Evolutionary conservation across 2,797 vertebrate species (phyloP).

Genomic region (Acestrorhynchus altus): DNA sequence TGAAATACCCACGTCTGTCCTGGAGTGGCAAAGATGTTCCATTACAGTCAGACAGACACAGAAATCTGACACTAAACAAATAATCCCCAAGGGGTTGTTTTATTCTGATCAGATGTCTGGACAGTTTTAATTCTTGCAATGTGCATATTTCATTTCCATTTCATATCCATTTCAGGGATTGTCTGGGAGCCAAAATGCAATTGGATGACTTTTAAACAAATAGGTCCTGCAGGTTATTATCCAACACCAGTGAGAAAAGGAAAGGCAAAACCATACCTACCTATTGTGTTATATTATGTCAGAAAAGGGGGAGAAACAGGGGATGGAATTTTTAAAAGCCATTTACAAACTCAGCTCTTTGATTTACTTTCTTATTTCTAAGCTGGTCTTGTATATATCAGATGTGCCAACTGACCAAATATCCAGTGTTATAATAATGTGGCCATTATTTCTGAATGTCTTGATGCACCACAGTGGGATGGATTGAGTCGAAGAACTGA

Average conservation of each 20-base stretch:
- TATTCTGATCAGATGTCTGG: slow-evolving; percentile 2
- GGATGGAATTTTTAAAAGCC: slow-evolving; percentile 7
- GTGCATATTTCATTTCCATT: slow-evolving; percentile 26
- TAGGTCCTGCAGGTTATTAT: not conserved
- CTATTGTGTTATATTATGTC: slow-evolving; percentile 16
- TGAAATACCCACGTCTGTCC: too few relatives aligned
- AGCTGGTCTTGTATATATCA: slow-evolving; percentile 1
- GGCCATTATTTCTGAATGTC: slow-evolving; percentile 7
- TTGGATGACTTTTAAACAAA: slow-evolving; percentile 14
- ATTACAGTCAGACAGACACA: not conserved
- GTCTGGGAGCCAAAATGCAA: slow-evolving; percentile 29
- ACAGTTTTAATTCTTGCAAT: slow-evolving; percentile 5
- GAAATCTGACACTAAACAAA: not conserved
- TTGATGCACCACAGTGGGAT: not conserved
- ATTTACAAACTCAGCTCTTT: not conserved
- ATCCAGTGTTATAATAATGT: slow-evolving; percentile 24
- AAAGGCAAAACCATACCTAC: not conserved
- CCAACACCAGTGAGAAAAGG: not conserved
- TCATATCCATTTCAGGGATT: slow-evolving; percentile 35
- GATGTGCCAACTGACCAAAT: slow-evolving; percentile 3
- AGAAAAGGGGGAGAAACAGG: not conserved
- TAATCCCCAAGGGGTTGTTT: slow-evolving; percentile 18
- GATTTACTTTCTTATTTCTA: not conserved
- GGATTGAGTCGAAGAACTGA: not conserved
- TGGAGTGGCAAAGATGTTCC: not conserved